A percentile compares a stretch with the other conserved stretches of the same genome.
These are phyloP conservation scores for Podarcis muralis DNA, from an alignment of 2,113 vertebrate genomes.

Conservation along the genomic window DNA sequence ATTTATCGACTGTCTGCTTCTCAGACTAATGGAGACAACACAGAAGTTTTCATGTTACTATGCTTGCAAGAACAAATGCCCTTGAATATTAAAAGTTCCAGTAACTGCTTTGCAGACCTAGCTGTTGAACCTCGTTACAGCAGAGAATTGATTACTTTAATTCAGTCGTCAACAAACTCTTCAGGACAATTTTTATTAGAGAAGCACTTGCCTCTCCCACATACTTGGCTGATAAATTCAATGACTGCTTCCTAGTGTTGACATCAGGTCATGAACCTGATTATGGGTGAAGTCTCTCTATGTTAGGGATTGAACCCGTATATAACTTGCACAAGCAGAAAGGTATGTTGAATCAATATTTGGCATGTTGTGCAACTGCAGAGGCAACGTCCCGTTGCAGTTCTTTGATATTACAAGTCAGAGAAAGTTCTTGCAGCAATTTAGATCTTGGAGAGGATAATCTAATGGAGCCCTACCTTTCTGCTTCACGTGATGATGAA, in stretches of 20 bases:
- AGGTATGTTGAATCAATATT: not conserved
- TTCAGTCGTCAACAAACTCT: not conserved
- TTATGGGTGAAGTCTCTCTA: not conserved
- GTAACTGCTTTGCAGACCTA: not conserved
- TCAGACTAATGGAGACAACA: not conserved
- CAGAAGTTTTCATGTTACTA: no score
- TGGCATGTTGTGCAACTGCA: not conserved
- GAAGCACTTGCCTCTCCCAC: not conserved
- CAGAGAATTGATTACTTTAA: not conserved
- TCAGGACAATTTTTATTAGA: not conserved
- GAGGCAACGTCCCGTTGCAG: not conserved
- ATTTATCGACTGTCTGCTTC: not conserved
- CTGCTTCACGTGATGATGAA: not conserved
- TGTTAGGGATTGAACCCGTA: not conserved
- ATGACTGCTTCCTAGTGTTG: not conserved
- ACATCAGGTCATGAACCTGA: not conserved
- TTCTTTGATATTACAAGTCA: not conserved
- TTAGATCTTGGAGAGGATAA: slow-evolving; percentile 8
- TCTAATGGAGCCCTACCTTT: not conserved
- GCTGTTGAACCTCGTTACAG: not conserved
- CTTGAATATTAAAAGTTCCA: not conserved
- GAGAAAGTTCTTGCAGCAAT: not conserved
- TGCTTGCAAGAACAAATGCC: not conserved
- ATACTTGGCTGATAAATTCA: not conserved
- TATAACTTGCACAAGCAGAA: not conserved